Base-by-base conservation (phyloP, 2,113 vertebrate genomes). In the Cebidichthys violaceus region DNA sequence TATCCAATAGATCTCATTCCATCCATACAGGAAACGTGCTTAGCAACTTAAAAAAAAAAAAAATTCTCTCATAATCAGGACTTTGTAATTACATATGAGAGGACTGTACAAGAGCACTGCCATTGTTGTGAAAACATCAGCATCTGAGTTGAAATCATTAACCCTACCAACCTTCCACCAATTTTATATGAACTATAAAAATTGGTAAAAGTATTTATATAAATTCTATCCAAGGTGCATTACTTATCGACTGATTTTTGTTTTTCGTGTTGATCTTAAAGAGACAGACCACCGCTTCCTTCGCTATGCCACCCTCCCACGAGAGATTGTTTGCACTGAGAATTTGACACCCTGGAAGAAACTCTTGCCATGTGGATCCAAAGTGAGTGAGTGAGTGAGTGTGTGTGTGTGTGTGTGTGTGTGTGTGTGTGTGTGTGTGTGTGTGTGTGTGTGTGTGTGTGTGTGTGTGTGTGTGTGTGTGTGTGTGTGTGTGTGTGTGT, bases 331-430 rank as follows among this genome's bases (percentile, higher is more conserved):
- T 70, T 99, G 98, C 93, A 99, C 98, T 0, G 98, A 99, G 92
- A 99, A 99, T 93, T 96, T 99, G 92, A 99, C 98, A 0, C 98
- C 98, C 0, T 99, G 98, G 98, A 99, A 99, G 93, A 99, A 99
- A 77, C 96, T 99, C 70, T 90, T 99, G 66, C 97, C 98, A 0
- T 99, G 98, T 86, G 97, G 97, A 33, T 98, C 98, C 43, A 99
- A 98, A 96, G 98, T 99, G 83, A 79, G 18, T 22, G 0, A 29
- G 4, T 79, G 10, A 18, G 15, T 72, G n/a, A 52, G 45, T 73
- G 11, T 54, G 17, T 67, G 4, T 33, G 15, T 66, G 4, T 31
- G 35, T 35, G 3, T 35, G 35, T 35, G 24, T 69, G 27, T 35
- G 3, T 35, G 4, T 80, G 6, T 18, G 14, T 18, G 0, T 29